Base-by-base conservation (phyloP, 2,888 invertebrate species). In the Sinelater perroti region DNA sequence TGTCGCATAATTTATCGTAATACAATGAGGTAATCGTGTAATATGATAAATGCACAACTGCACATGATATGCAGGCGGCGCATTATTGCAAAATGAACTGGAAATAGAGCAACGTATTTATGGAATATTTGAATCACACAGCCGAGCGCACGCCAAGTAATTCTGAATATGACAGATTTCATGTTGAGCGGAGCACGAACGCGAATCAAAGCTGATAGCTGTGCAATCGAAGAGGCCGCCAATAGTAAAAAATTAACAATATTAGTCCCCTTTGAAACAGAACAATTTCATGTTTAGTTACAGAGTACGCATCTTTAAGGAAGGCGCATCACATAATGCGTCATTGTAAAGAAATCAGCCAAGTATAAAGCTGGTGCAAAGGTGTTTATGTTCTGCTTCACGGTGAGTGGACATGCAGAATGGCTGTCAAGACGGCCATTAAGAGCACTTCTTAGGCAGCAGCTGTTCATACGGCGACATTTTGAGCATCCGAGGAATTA, bases 111-210 rank as follows among this genome's bases (percentile, higher is more conserved):
- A 61, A 59, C 63, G 63, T 64, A 65, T 67, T 67, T 67, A 67
- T 66, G 67, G 63, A 67, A 66, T 67, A 67, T 66, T 65, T 65
- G 63, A 67, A 66, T 67, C 63, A 67, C 35, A 65, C 66, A 63
- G 65, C 61, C 45, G 57, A 52, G 40, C 55, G 60, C 50, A 40
- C 54, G 11, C 35, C 52, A 64, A 67, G 62, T 67, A 60, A 67
- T 63, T 51, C 52, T 56, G 51, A 55, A 58, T 57, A 57, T 57
- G 57, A 57, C 52, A 53, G 40, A 58, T 53, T 58, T 53, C 42
- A 53, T 58, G 49, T 46, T 31, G 51, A 24, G 40, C 46, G 16
- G 26, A 46, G 47, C 40, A 52, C 33, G 47, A n/a, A n/a, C n/a
- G n/a, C n/a, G n/a, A n/a, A n/a, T n/a, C n/a, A n/a, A n/a, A n/a